Evolutionary conservation across 2,888 invertebrate species (phyloP).

Genomic region (Mesodorylaimus sp.): DNA sequence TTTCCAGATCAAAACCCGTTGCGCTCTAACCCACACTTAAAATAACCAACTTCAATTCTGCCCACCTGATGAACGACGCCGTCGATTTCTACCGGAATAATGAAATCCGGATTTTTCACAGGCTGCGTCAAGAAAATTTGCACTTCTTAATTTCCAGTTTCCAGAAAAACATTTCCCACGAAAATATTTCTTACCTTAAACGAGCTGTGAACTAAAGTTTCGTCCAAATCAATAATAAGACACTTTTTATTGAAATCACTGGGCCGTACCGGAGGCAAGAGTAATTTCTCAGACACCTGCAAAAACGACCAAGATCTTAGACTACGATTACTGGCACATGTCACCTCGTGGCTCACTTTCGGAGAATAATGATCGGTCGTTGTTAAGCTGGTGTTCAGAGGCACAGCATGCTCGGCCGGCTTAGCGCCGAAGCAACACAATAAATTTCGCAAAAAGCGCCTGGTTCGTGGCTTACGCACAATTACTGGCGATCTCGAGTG

Average conservation of each 20-base stretch:
- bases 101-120: constrained; percentile 94
- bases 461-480: neutral
- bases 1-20: too few species aligned
- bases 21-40: too few species aligned
- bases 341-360: too few species aligned
- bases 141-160: neutral
- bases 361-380: neutral
- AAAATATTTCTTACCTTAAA: constrained; percentile 56
- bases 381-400: neutral
- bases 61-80: constrained; percentile 72
- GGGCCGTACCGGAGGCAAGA: constrained; percentile 68
- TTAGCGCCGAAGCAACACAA: neutral
- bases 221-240: constrained; percentile 96
- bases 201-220: constrained; percentile 95
- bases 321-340: too few species aligned
- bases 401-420: neutral
- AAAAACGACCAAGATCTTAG: neutral
- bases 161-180: neutral
- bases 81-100: constrained; percentile 96
- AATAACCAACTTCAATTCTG: neutral
- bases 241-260: constrained; percentile 91
- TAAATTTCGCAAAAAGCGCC: neutral
- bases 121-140: constrained; percentile 45
- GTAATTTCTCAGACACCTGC: constrained; percentile 19
- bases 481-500: neutral